A percentile compares a stretch with the other conserved stretches of the same genome.
Conservation (phyloP, 64 coral and sea anemone species). For the Porites australiensis region DNA sequence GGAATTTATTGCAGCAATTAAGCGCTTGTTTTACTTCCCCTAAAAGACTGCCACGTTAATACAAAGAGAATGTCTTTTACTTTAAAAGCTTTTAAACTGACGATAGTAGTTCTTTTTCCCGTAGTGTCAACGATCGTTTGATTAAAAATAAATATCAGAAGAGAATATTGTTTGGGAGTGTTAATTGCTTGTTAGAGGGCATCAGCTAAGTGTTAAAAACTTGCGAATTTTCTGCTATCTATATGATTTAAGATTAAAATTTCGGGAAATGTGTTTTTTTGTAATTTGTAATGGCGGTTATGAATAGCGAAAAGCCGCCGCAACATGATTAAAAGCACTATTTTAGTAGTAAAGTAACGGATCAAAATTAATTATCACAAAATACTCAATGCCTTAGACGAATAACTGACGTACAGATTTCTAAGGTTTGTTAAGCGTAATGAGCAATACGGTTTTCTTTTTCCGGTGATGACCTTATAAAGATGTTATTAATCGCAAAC, state of each 20-base stretch:
- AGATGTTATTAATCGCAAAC: not conserved
- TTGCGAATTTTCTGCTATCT: not conserved
- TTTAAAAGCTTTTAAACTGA: not conserved
- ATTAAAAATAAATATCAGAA: slow-evolving; percentile 14
- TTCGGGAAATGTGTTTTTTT: not conserved
- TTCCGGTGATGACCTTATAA: slow-evolving; percentile 19
- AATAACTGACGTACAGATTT: slow-evolving; percentile 2
- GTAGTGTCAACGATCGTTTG: not conserved
- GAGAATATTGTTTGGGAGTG: not conserved
- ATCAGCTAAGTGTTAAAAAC: not conserved
- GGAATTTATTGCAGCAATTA: not conserved
- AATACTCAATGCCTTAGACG: not conserved
- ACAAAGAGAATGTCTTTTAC: not conserved
- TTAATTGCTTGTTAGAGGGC: slow-evolving; percentile 17
- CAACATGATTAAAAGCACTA: not conserved
- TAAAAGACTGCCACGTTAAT: not conserved
- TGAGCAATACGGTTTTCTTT: not conserved
- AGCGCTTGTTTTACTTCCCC: not conserved
- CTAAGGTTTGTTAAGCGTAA: not conserved
- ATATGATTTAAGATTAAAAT: not conserved
- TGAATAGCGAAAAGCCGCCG: not conserved
- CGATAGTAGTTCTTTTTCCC: not conserved
- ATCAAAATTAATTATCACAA: slow-evolving; percentile 9
- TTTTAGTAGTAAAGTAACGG: not conserved
- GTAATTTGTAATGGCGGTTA: not conserved